Base-by-base conservation (phyloP, 2,888 invertebrate genomes). In the Caenorhabditis angaria region DNA sequence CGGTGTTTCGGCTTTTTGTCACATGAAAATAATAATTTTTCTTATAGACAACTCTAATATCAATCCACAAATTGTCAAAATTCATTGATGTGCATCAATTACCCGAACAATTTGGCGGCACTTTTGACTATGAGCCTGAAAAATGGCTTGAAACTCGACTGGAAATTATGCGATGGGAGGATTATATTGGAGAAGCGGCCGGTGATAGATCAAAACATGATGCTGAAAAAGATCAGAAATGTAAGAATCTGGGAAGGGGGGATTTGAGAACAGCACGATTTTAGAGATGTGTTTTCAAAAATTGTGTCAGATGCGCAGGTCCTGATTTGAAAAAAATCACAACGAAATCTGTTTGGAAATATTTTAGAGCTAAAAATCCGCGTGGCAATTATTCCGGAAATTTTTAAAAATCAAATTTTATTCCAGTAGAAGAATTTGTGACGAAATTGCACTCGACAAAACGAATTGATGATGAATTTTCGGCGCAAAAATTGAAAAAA, bases 71-170 rank as follows among this genome's bases (percentile, higher is more conserved):
- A 83, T 90, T 94, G 76, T 90, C 90, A 82, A 91, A 91, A 86
- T 92, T 91, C 88, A 91, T 93, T 71, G 92, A 93, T 83, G 89
- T 90, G 72, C 90, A 91, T 61, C 92, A 93, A 88, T 89, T 94
- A 85, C 92, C 93, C 55, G 90, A 90, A 72, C 92, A 92, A 82
- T 89, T 93, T 76, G 92, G 92, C 67, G 93, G 93, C 62, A 91
- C 90, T 67, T 91, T 92, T 87, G 89, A 90, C 69, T 93, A 93
- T 89, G 91, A 92, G 88, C 92, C 93, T 87, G 90, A 91, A 62
- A 90, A 90, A 80, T 94, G 94, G 94, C 90, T 93, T 79, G 91
- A 92, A 82, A 92, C 91, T 87, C 90, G 93, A 88, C 90, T 92
- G 90, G 71, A 71, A 25, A 53, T 71, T 14, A 72, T 56, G 57